A percentile compares a stretch with the other conserved stretches of the same genome.
Evolutionary conservation across 2,888 invertebrate species (phyloP).

Genomic region (Ptycholaimellus sp.): DNA sequence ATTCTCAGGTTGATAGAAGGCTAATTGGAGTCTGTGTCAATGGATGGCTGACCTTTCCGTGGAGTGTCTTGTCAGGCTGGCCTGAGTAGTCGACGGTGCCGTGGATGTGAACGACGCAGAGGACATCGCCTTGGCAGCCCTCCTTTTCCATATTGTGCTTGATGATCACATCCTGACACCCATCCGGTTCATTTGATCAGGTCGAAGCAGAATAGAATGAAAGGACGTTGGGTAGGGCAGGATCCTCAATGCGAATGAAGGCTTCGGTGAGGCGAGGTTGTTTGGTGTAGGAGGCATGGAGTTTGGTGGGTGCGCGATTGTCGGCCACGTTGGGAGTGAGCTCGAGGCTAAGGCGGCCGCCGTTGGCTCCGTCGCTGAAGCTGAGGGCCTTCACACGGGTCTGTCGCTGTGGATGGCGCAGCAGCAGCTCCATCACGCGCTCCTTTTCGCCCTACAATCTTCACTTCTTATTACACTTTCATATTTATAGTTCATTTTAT

Average conservation of each 20-base stretch:
- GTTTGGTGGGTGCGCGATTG: conserved; percentile 1
- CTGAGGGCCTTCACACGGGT: neutral
- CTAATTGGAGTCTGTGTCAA: no score
- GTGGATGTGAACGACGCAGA: neutral
- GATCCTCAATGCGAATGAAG: no score
- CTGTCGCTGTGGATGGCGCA: conserved; percentile 2
- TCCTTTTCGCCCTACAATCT: no score
- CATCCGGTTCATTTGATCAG: no score
- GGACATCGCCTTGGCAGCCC: neutral
- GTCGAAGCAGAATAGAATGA: no score
- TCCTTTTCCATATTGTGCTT: neutral
- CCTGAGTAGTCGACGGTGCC: conserved; percentile 2
- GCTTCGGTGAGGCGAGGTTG: no score
- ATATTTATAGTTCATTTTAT: no score
- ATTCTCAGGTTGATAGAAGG: no score
- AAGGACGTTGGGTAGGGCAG: no score
- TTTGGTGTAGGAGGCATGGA: conserved; percentile 1
- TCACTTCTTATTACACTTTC: no score
- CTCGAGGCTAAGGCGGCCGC: conserved; percentile 1
- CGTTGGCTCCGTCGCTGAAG: neutral
- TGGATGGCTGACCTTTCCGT: neutral
- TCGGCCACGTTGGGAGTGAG: conserved; percentile 1
- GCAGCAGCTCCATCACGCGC: neutral
- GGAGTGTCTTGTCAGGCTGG: conserved; percentile 1
- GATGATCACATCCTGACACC: no score